Base-by-base conservation (phyloP, 1,140 invertebrate genomes). In the Drosophila kanapiae region DNA sequence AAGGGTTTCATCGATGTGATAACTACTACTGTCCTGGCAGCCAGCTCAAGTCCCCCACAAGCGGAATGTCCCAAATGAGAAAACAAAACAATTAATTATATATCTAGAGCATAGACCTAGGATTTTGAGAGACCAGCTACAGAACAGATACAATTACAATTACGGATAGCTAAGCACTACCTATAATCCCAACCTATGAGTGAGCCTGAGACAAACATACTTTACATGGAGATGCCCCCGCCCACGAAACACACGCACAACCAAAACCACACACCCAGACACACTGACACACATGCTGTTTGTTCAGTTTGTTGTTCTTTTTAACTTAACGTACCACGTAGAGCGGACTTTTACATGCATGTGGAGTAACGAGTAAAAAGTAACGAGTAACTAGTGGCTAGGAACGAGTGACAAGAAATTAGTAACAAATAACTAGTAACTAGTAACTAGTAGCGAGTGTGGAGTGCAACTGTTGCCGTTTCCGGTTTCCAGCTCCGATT, bases 181-280 rank as follows among this genome's bases (percentile, higher is more conserved):
- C 53, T 48, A 72, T 35, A 78, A 74, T 64, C 38, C 53, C 61
- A 82, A 84, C 81, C 61, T 53, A 84, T 84, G 82, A 85, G 82
- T 85, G 82, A 85, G 82, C 82, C 71, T 75, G 78, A 62, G 76
- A 85, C 82, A 80, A 84, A 74, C 68, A 64, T 74, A 84, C 71
- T 80, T 77, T 80, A 69, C 62, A 67, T 14, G 45, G 51, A 37
- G 33, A 14, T 37, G 51, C 6, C 51, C 57, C 48, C 23, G 23
- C 23, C 56, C 65, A 42, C 37, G 3, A 23, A 23, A 58, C 14
- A 35, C 37, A 31, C 67, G 48, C 60, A 70, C 67, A 35, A 38
- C 43, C 11, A 61, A 8, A 35, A 7, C 5, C 18, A 16, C 18
- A 27, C 29, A 33, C 62, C 27, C 57, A 64, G 9, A 29, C 9